Base-by-base conservation (phyloP, 2,113 vertebrate genomes). In the Phainopepla nitens region DNA sequence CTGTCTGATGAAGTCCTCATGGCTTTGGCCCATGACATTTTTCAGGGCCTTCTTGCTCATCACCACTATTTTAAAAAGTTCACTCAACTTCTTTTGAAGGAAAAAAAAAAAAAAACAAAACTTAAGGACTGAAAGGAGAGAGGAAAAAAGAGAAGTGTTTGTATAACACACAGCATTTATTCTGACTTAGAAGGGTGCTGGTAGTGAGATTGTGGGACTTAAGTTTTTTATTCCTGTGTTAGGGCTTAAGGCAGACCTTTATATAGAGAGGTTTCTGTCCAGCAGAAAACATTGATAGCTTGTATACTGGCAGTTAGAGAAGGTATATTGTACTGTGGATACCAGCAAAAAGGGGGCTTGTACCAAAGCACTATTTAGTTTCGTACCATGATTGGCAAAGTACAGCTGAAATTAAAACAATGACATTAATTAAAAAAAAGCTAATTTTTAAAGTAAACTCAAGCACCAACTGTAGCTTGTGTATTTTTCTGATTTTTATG, bases 31-130 rank as follows among this genome's bases (percentile, higher is more conserved):
- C 3, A 1, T 89, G 58, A 27, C 9, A 4, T 66, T 44, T 21
- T 66, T 62, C 39, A 57, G 22, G 4, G 9, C 33, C 8, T 66
- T 82, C 27, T 89, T 85, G 23, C 36, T 89, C 28, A 24, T 53
- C 2, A 7, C 6, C 8, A 4, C 20, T 42, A 1, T 1, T 0
- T 27, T 56, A 44, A n/a, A 4, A 70, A 65, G 15, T 61, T 69
- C 16, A 24, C 22, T 83, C 18, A 35, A 7, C 8, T 79, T 22
- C 17, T 85, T 89, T 45, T 72, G 44, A 89, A 84, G 19, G 28
- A 35, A 44, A n/a, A n/a, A n/a, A 57, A 49, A 11, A 25, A 45
- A 39, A 60, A 41, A 19, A 28, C 13, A 13, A 9, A 33, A 5
- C 23, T 44, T 11, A 18, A 54, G 9, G 25, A 18, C 7, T 27